Evolutionary conservation across 2,113 vertebrate species (phyloP), one percentile per base, ranked within the genome.

Genomic region (Ranitomeya imitator): DNA sequence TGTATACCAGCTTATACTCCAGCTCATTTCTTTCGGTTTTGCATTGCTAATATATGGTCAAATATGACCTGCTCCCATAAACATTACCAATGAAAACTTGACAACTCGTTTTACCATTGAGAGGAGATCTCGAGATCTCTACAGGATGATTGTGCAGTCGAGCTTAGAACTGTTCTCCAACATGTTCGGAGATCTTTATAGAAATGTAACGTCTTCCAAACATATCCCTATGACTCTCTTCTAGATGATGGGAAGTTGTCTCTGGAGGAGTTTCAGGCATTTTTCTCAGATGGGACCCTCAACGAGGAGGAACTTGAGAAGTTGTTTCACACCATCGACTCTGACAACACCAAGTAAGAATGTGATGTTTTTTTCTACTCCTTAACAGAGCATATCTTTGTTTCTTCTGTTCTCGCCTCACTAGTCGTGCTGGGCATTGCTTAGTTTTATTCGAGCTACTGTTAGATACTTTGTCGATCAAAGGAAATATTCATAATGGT

Each of bases 241-340:
- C 76, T 94, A 99, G 98, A 99, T 90, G 98, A 99, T 0, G 98
- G 98, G 76, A 99, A 98, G 91, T 93, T 99, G 91, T 99, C 98
- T 84, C 92, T 99, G 93, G 98, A 99, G 90, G 98, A 99, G 88
- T 99, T 99, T 93, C 98, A 98, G 93, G 96, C 98, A 18, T 99
- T 99, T 93, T 99, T 99, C 92, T 97, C 98, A 0, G 98, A 99
- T 0, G 98, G 98, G 0, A 97, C 96, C 0, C 96, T 99, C 90
- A 96, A 97, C 0, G 97, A 98, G 91, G 96, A 97, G 21, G 98
- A 99, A 91, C 96, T 99, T 26, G 97, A 99, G 92, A 97, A 95
- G 86, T 96, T 99, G 89, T 99, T 99, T 92, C 97, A 99, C 86
- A 96, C 97, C 86, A 99, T 99, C 51, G 98, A 99, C 92, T 97